Percentiles rank a stretch among this genome's conserved stretches.
phyloP scores from a whole-genome alignment of 2,113 vertebrate species.

The Canis aureus region DNA sequence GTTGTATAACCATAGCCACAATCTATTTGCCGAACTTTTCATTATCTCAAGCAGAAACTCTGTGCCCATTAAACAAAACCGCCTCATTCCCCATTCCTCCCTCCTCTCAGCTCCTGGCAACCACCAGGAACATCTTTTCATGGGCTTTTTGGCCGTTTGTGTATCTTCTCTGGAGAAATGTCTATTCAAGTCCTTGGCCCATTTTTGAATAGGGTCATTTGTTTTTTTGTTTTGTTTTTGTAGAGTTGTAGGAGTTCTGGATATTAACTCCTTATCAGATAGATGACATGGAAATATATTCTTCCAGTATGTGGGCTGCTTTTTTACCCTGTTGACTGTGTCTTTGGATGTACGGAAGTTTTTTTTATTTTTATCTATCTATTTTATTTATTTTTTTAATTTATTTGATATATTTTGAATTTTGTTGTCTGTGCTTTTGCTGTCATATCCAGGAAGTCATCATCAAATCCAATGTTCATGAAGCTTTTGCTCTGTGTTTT shows the following conservation, averaged over 20 bases:
- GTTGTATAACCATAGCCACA: not conserved
- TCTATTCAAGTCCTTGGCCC: constrained; percentile 25
- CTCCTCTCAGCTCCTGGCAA: not conserved
- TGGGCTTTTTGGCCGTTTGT: not conserved
- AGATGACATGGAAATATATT: not conserved
- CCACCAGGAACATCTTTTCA: constrained; percentile 13
- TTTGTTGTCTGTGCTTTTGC: not conserved
- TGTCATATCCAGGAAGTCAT: not conserved
- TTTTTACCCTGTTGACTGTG: not conserved
- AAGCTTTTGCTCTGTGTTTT: not conserved
- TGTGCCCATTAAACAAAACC: not conserved
- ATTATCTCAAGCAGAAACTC: not conserved
- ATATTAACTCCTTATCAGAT: not conserved
- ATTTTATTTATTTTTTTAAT: not conserved
- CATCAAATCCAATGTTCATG: not conserved
- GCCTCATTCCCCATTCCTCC: not conserved
- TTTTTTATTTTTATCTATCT: not conserved
- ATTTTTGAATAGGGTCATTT: not conserved
- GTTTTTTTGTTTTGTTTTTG: not conserved
- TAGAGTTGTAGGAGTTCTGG: not conserved
- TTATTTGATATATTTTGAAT: not conserved
- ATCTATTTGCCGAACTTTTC: not conserved
- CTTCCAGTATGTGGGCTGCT: not conserved
- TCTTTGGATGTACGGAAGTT: not conserved
- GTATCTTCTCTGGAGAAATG: not conserved